phyloP scores from a whole-genome alignment of 2,797 vertebrate genomes.

The Zenarchopterus dispar region DNA sequence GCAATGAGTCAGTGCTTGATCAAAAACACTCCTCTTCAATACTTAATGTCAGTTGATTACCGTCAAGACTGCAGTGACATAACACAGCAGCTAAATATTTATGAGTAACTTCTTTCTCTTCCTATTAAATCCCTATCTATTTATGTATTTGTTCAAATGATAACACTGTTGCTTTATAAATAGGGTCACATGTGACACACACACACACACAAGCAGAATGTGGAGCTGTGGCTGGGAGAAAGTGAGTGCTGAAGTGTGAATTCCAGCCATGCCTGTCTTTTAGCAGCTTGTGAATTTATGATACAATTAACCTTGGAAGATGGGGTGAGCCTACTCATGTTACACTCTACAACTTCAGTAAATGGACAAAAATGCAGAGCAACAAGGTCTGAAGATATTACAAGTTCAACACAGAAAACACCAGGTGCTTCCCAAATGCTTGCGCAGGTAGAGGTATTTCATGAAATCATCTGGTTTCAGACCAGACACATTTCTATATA shows the following conservation, averaged over 20 bases:
- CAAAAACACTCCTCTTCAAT: slow-evolving; percentile 10
- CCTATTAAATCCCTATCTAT: not conserved
- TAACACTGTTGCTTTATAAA: slow-evolving; percentile 52
- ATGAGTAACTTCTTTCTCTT: not conserved
- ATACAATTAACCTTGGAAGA: slow-evolving; percentile 78
- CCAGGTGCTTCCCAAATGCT: not conserved
- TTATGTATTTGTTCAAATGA: slow-evolving; percentile 11
- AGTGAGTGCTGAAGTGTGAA: slow-evolving; percentile 76
- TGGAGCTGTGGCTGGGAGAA: slow-evolving; percentile 56
- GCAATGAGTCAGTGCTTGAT: not conserved
- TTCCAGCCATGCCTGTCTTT: slow-evolving; percentile 79
- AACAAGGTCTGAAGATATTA: slow-evolving; percentile 9
- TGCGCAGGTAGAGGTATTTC: not conserved
- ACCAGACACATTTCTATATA: not conserved
- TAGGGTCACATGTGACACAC: slow-evolving; percentile 46
- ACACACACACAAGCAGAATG: slow-evolving; percentile 18
- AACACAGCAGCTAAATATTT: not conserved
- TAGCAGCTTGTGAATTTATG: slow-evolving; percentile 80
- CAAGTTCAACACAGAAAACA: slow-evolving; percentile 16
- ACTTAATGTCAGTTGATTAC: not conserved
- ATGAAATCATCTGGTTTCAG: not conserved
- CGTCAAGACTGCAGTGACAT: not conserved
- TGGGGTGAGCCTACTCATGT: slow-evolving; percentile 61
- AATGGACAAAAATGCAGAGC: slow-evolving; percentile 40
- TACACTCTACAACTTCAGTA: slow-evolving; percentile 48